Evolutionary conservation across 2,888 invertebrate species (phyloP), one percentile per base, ranked within the genome.

Genomic region (Zelleria hepariella): DNA sequence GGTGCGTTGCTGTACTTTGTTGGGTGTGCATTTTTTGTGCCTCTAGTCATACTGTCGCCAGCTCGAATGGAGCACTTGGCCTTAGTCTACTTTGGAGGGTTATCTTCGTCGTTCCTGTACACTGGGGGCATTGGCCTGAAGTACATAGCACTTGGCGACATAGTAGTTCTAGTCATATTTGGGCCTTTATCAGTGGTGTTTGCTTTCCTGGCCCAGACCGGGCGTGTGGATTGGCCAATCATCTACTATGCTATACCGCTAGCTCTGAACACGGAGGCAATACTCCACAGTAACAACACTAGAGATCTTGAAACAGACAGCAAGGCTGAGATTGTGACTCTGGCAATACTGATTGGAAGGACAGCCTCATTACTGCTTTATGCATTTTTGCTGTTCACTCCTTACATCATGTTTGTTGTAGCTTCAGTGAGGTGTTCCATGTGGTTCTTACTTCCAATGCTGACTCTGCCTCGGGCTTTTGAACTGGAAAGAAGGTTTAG

Each of bases 121-220:
- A 98, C 98, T 1, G 98, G 98, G 60, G 98, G 98, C 56, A 95
- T 98, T 68, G 98, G 98, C 61, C 91, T 98, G 60, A 98, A 98
- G 80, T 98, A 98, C 75, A 97, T 98, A 70, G 98, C 97, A 2
- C 87, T 98, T 55, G 98, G 98, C 58, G 98, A 98, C 84, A 93
- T 98, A 58, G 88, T 98, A 65, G 95, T 98, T 70, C 91, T 98
- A 71, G 93, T 98, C 62, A 94, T 97, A 73, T 98, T 98, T 83
- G 98, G 98, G 2, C 98, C 98, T 5, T 93, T 98, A 23, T 95
- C 96, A 23, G 97, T 98, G 21, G 91, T 98, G 20, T 98, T 98
- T 84, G 95, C 98, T 2, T 98, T 95, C 74, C 92, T 98, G 90
- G 93, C 96, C 25, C 98, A 98, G 86, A 96, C 97, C 0, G 98